Evolutionary conservation across 2,113 vertebrate genomes (phyloP), one percentile per base, ranked within the genome.

Genomic region (Lota lota): DNA sequence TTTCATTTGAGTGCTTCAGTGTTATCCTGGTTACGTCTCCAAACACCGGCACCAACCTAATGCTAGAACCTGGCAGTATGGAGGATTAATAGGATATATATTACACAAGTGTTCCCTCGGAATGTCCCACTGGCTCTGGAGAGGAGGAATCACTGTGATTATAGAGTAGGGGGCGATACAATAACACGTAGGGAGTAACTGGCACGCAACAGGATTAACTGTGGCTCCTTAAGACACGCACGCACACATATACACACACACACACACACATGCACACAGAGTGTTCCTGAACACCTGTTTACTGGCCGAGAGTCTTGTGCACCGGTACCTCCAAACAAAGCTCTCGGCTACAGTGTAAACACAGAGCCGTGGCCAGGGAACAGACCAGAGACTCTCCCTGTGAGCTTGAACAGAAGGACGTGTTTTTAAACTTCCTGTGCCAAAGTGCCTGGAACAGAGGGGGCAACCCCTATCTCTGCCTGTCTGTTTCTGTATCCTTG

Each of bases 331-430:
- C 75, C 67, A 47, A 73, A 74, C 74, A 65, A 66, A 74, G 68
- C 67, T 18, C 1, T 53, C 12, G 53, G 66, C 75, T 71, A 62
- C 66, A 76, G 79, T 82, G 75, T 89, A 89, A 90, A 90, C 86
- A 90, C n/a, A 56, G 64, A 70, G 59, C 56, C 1, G 24, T 4
- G 24, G 24, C 36, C 36, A 40, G 36, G 36, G 36, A 40, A 40
- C 53, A 54, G 53, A 66, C 77, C 68, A 6, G 71, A 69, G 24
- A 10, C 61, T 78, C 82, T 84, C 79, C 67, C 71, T 72, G 73
- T 90, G 89, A 90, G 84, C 68, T 79, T 83, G 53, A 82, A 62
- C 87, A 90, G 88, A 78, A 36, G 76, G 77, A 83, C 81, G n/a
- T 81, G 77, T 77, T 88, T 82, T 86, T 53, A 63, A 79, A 77